These are phyloP conservation scores for Sycophila texana DNA, from an alignment of 2,888 invertebrate genomes.

Conservation along the genomic window DNA sequence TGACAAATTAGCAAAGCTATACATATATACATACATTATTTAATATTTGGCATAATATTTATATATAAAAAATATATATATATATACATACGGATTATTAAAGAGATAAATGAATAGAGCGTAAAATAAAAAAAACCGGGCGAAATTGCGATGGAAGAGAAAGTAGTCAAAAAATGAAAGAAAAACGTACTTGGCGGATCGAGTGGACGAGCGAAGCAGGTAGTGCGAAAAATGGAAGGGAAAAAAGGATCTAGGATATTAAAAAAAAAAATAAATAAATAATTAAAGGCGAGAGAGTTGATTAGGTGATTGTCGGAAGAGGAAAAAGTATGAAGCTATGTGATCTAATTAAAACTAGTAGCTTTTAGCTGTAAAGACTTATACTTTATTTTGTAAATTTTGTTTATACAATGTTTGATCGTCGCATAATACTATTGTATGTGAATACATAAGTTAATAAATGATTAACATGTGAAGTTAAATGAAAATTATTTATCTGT, in stretches of 20 bases:
- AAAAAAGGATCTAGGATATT: too few relatives aligned
- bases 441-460: slow-evolving; percentile 76
- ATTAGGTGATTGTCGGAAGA: slow-evolving; percentile 55
- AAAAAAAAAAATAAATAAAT: too few relatives aligned
- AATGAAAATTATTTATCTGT: slow-evolving; percentile 40
- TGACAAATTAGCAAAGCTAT: slow-evolving; percentile 69
- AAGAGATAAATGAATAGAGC: slow-evolving; percentile 54
- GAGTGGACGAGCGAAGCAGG: too few relatives aligned
- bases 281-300: background rate
- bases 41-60: slow-evolving; percentile 73
- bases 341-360: slow-evolving; percentile 75
- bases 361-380: slow-evolving; percentile 76
- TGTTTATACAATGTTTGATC: slow-evolving; percentile 76
- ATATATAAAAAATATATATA: slow-evolving; percentile 65
- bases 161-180: slow-evolving; percentile 61
- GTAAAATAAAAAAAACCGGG: slow-evolving; percentile 35
- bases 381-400: slow-evolving; percentile 76
- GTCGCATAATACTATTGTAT: slow-evolving; percentile 76
- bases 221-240: too few relatives aligned
- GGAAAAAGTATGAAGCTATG: slow-evolving; percentile 74
- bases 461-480: slow-evolving; percentile 75
- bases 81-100: slow-evolving; percentile 60
- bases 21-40: slow-evolving; percentile 67
- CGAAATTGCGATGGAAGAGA: slow-evolving; percentile 58
- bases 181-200: slow-evolving; percentile 56